Conservation (phyloP, 1,140 invertebrate genomes). For the Apolygus lucorum region DNA sequence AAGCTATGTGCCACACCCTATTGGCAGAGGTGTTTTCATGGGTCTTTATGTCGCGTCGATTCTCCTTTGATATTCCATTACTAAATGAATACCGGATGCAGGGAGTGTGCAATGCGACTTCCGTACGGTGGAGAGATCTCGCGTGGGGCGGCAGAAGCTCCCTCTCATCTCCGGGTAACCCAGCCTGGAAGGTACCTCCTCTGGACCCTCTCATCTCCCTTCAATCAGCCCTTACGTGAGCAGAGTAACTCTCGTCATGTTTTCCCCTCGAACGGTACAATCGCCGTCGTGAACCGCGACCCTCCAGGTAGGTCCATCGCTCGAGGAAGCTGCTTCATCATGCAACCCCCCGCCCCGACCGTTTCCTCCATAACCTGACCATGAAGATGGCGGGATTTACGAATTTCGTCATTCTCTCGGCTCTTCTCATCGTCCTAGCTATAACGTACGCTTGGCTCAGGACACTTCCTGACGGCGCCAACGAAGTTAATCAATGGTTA, state of each 20-base stretch:
- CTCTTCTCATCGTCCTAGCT: not conserved
- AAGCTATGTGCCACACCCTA: too few relatives aligned
- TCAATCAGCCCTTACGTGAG: not conserved
- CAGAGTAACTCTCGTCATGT: not conserved
- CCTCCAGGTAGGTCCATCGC: not conserved
- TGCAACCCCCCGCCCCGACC: not conserved
- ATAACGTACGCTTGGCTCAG: not conserved
- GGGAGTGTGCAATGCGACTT: too few relatives aligned
- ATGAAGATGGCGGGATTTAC: conserved; percentile 19
- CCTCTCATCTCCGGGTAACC: not conserved
- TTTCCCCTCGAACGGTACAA: not conserved
- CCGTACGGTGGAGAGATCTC: too few relatives aligned
- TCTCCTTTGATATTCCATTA: too few relatives aligned
- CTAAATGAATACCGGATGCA: too few relatives aligned
- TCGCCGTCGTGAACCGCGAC: too few relatives aligned
- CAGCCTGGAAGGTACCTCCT: not conserved
- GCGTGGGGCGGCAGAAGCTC: too few relatives aligned
- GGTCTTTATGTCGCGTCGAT: too few relatives aligned
- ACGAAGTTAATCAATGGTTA: conserved; percentile 59
- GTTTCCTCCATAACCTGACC: not conserved
- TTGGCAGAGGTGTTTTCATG: too few relatives aligned
- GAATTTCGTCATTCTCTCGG: conserved; percentile 11
- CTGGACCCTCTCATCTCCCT: not conserved
- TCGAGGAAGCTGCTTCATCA: not conserved
- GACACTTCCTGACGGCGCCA: conserved; percentile 40